Conservation (phyloP, 2,797 vertebrate genomes). For the Sylvilagus floridanus region DNA sequence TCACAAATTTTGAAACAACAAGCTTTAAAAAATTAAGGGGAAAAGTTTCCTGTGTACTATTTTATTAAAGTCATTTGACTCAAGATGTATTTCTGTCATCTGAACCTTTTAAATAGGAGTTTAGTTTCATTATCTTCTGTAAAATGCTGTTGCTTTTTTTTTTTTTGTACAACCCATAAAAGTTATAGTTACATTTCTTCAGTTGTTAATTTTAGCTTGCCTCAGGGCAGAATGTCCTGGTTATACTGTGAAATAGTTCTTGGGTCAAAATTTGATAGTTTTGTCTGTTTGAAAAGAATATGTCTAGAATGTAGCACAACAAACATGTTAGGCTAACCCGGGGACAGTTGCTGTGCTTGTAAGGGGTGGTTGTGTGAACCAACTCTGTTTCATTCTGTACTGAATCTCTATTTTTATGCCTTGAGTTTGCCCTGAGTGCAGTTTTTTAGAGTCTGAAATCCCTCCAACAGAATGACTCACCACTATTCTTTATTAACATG, state of each 20-base stretch:
- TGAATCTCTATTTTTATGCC: conserved; percentile 58
- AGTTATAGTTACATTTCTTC: conserved; percentile 29
- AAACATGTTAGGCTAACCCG: conserved; percentile 79
- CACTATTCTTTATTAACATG: conserved; percentile 31
- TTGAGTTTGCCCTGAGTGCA: conserved; percentile 54
- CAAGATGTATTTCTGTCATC: background rate
- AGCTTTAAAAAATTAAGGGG: background rate
- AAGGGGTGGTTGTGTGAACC: conserved; percentile 68
- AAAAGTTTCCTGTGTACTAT: conserved; percentile 19
- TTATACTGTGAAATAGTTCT: conserved; percentile 78
- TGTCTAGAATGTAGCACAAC: conserved; percentile 81
- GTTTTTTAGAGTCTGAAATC: conserved; percentile 44
- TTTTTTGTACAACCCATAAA: conserved; percentile 44
- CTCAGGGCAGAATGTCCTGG: conserved; percentile 66
- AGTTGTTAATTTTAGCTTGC: conserved; percentile 65
- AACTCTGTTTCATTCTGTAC: conserved; percentile 78
- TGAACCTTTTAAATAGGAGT: background rate
- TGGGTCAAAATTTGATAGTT: conserved; percentile 83
- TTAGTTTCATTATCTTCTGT: conserved; percentile 28
- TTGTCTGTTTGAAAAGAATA: conserved; percentile 81
- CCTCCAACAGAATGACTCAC: background rate
- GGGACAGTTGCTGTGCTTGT: conserved; percentile 69
- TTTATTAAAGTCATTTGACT: conserved; percentile 40
- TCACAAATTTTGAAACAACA: conserved; percentile 26
- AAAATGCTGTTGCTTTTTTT: conserved; percentile 28